Percentiles rank a stretch among this genome's conserved stretches.
These are phyloP conservation scores for Archivesica marissinica DNA, from an alignment of 1,140 invertebrate genomes.

Conservation along the genomic window DNA sequence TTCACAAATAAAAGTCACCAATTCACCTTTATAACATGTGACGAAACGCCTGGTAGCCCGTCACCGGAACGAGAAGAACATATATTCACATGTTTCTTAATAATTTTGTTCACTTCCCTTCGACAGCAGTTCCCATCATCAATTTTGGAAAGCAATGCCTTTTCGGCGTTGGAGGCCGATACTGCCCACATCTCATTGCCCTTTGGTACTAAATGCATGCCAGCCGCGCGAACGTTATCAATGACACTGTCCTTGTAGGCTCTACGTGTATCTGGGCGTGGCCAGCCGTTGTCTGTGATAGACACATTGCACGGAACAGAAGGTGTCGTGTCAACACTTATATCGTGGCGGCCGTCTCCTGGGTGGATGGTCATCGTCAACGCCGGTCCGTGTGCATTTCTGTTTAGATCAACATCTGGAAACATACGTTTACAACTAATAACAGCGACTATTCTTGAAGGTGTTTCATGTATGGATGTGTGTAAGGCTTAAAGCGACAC, in stretches of 20 bases:
- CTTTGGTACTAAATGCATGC: slow-evolving; percentile 5
- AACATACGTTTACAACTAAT: background rate
- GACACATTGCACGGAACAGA: background rate
- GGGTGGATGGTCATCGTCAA: background rate
- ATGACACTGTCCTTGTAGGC: background rate
- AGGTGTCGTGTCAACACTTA: slow-evolving; percentile 3
- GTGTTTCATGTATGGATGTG: too few relatives aligned
- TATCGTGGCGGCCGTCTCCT: background rate
- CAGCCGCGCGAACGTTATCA: background rate
- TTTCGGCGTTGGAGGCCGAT: background rate
- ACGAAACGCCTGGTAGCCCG: slow-evolving; percentile 6
- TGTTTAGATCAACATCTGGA: slow-evolving; percentile 4
- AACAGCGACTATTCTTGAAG: too few relatives aligned
- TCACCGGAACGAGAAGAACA: background rate
- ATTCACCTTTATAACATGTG: slow-evolving; percentile 20
- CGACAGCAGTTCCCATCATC: slow-evolving; percentile 14
- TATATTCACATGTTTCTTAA: background rate
- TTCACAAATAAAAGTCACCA: background rate
- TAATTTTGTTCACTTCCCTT: background rate
- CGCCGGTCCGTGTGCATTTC: slow-evolving; percentile 9
- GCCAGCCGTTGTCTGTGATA: background rate
- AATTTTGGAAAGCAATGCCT: background rate
- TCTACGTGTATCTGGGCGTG: slow-evolving; percentile 4
- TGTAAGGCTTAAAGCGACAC: too few relatives aligned
- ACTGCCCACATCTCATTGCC: background rate